These are phyloP conservation scores for Chaenogobius annularis DNA, from an alignment of 2,113 vertebrate genomes.

Conservation along the genomic window DNA sequence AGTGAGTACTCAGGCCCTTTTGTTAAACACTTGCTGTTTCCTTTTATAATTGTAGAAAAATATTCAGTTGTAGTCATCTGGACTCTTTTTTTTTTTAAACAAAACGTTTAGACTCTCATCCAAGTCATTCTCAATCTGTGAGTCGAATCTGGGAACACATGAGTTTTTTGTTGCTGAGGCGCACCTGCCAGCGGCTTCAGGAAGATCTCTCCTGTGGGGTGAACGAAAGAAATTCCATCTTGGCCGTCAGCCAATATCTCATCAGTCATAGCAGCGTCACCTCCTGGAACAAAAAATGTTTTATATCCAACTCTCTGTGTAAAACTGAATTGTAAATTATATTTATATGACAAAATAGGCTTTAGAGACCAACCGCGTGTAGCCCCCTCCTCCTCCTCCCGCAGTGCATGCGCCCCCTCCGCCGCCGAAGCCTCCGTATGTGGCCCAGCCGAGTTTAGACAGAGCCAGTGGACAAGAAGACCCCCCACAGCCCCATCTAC, in stretches of 20 bases:
- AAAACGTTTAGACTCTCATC: too few species aligned
- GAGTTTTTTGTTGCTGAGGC: not conserved
- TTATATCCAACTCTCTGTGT: not conserved
- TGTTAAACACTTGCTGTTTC: not conserved
- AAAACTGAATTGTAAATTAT: not conserved
- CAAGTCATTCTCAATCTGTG: too few species aligned
- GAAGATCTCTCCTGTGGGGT: conserved; percentile 87
- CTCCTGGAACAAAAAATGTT: conserved; percentile 70
- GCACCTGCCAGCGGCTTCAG: conserved; percentile 88
- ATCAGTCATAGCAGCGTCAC: conserved; percentile 80
- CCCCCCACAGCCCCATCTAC: conserved; percentile 84
- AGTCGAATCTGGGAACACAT: too few species aligned
- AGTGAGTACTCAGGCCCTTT: not conserved
- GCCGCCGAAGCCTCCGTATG: conserved; percentile 86
- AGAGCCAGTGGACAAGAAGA: conserved; percentile 81
- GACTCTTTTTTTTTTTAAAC: too few species aligned
- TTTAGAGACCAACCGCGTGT: conserved; percentile 76
- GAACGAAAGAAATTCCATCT: conserved; percentile 87
- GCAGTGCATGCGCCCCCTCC: conserved; percentile 89
- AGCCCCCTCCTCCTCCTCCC: conserved; percentile 87
- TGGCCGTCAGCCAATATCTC: conserved; percentile 84
- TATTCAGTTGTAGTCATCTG: too few species aligned
- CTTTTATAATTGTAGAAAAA: too few species aligned
- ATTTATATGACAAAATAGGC: not conserved
- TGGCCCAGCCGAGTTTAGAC: conserved; percentile 83